Conservation (phyloP, 2,797 vertebrate species). For the Lagocephalus sceleratus region DNA sequence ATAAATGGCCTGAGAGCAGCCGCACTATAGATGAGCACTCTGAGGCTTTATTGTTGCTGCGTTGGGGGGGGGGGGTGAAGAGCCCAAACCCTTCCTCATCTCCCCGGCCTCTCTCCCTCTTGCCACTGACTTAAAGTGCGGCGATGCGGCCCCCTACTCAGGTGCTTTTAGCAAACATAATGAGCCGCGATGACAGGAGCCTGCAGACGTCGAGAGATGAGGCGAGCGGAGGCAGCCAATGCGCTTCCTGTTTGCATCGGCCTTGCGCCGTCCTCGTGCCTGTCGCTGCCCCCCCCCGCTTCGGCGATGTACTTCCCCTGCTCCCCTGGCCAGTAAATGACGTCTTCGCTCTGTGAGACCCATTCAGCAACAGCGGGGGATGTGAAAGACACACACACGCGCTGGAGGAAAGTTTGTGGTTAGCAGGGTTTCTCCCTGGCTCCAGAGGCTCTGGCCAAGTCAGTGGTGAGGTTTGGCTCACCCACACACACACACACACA, state of each 20-base stretch:
- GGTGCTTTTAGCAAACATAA: constrained; percentile 60
- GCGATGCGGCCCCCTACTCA: constrained; percentile 57
- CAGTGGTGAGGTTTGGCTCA: constrained; percentile 73
- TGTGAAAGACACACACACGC: constrained; percentile 36
- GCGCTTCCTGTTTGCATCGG: constrained; percentile 51
- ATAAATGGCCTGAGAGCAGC: constrained; percentile 62
- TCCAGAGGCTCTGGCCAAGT: constrained; percentile 78
- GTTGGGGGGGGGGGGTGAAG: constrained; percentile 54
- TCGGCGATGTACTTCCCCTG: constrained; percentile 45
- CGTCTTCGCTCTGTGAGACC: constrained; percentile 63
- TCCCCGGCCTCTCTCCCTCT: constrained; percentile 54
- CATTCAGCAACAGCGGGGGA: constrained; percentile 49
- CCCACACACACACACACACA: constrained; percentile 21
- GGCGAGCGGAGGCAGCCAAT: constrained; percentile 40
- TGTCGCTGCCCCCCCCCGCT: constrained; percentile 1
- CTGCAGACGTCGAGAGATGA: constrained; percentile 61
- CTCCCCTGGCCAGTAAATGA: constrained; percentile 61
- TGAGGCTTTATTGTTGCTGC: constrained; percentile 48
- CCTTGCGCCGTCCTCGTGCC: constrained; percentile 14
- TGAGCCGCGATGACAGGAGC: constrained; percentile 53
- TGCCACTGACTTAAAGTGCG: constrained; percentile 66
- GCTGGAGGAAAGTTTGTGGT: constrained; percentile 58
- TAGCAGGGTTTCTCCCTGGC: constrained; percentile 73
- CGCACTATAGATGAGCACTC: constrained; percentile 57
- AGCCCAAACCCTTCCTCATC: constrained; percentile 59